Conservation (phyloP, 2,888 invertebrate genomes). For the Pheosia gnoma region DNA sequence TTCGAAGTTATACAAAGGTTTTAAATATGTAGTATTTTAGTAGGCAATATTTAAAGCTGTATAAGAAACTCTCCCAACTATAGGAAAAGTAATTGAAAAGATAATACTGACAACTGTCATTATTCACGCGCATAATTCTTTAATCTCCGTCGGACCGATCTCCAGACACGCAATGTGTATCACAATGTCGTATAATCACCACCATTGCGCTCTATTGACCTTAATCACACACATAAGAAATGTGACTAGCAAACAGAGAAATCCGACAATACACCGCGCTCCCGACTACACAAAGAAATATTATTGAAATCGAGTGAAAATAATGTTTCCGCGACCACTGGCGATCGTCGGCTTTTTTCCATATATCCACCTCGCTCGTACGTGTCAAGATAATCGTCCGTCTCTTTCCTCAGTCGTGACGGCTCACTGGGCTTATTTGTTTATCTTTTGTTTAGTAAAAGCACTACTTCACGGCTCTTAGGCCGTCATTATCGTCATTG, state of each 20-base stretch:
- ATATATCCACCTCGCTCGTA: slow-evolving; percentile 33
- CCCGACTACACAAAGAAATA: slow-evolving; percentile 43
- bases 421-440: slow-evolving; percentile 44
- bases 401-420: slow-evolving; percentile 37
- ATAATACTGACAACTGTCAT: background rate
- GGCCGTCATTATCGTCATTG: slow-evolving; percentile 41
- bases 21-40: no score
- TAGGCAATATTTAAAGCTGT: no score
- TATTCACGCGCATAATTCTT: background rate
- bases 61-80: no score
- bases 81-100: no score
- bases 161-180: slow-evolving; percentile 2
- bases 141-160: background rate
- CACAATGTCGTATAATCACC: slow-evolving; percentile 9
- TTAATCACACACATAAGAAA: slow-evolving; percentile 65
- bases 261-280: slow-evolving; percentile 44
- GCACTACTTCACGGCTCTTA: slow-evolving; percentile 43
- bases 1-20: no score
- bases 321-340: slow-evolving; percentile 40
- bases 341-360: slow-evolving; percentile 36
- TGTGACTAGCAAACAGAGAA: slow-evolving; percentile 57
- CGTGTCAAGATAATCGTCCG: slow-evolving; percentile 22
- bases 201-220: slow-evolving; percentile 49
- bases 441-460: slow-evolving; percentile 50
- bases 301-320: slow-evolving; percentile 57